Evolutionary conservation across 1,140 invertebrate species (phyloP), one percentile per base, ranked within the genome.

Genomic region (Drosophila takahashii): DNA sequence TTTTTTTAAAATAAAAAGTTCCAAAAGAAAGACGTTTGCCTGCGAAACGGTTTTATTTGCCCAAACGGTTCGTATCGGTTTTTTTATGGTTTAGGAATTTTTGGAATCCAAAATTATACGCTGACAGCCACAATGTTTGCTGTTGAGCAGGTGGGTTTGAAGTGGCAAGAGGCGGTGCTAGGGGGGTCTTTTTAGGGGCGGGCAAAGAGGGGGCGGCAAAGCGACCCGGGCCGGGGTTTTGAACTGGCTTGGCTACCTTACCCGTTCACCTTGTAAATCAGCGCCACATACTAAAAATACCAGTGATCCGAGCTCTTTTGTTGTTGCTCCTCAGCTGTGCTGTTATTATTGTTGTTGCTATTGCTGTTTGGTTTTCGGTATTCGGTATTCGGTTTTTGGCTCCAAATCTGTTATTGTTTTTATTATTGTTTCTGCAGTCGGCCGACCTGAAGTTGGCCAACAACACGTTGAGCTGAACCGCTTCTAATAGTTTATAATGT

Each of bases 201-300:
- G 27, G 36, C 8, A 4, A 15, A 45, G 47, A 42, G 42, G 64
- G 29, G 36, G 45, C 18, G 60, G 61, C 6, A 44, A 62, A 67
- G 64, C 67, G 50, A 70, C 66, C 44, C 39, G 71, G 27, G 52
- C 70, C 58, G 51, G 72, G 60, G 71, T 76, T 76, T 77, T 69
- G 74, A 77, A 77, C 74, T 77, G 74, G 74, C 73, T 77, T 77
- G 72, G 73, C 72, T 75, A 52, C 72, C 61, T 69, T 61, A 77
- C 74, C 73, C 72, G 74, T 77, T 77, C 74, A 77, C 74, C 74
- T 77, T 77, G 74, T 77, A 77, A 77, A 69, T 69, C 74, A 77
- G 57, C 74, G 73, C 48, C 73, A 75, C 73, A 75, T 69, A 77
- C 73, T 77, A 77, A 77, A 77, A 77, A 77, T 77, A 77, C 73